Evolutionary conservation across 2,888 invertebrate genomes (phyloP).

Genomic region (Macaria notata): DNA sequence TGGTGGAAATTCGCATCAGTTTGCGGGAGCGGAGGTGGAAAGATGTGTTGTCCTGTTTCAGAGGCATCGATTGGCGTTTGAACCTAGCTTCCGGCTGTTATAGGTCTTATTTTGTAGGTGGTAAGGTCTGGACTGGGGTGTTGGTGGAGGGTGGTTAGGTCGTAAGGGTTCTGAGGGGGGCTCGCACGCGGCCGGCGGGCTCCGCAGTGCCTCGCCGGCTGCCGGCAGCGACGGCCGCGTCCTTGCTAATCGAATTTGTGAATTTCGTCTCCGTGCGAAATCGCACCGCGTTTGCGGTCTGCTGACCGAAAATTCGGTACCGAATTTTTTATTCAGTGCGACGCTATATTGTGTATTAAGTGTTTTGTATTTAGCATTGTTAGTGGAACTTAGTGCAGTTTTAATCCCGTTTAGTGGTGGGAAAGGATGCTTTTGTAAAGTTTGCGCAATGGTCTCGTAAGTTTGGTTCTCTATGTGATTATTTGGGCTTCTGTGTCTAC

Average conservation of each 20-base stretch:
- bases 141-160: slow-evolving; percentile 60
- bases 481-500: slow-evolving; percentile 29
- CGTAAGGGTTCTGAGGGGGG: slow-evolving; percentile 47
- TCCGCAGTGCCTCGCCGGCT: slow-evolving; percentile 76
- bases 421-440: slow-evolving; percentile 41
- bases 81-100: slow-evolving; percentile 22
- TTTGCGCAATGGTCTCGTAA: slow-evolving; percentile 50
- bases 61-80: slow-evolving; percentile 75
- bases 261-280: slow-evolving; percentile 37
- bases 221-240: slow-evolving; percentile 64
- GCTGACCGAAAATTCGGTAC: slow-evolving; percentile 45
- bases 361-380: slow-evolving; percentile 34
- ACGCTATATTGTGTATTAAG: slow-evolving; percentile 14
- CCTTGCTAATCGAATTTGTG: slow-evolving; percentile 30
- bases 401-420: slow-evolving; percentile 31
- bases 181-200: slow-evolving; percentile 69
- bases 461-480: slow-evolving; percentile 19
- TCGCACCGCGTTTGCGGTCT: slow-evolving; percentile 67
- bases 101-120: slow-evolving; percentile 41
- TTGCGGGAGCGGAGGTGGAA: slow-evolving; percentile 71
- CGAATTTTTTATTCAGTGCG: slow-evolving; percentile 48
- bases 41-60: slow-evolving; percentile 76
- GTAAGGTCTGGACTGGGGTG: slow-evolving; percentile 36
- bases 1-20: slow-evolving; percentile 60
- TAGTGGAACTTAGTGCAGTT: slow-evolving; percentile 34